Percentiles rank a stretch among this genome's conserved stretches.
phyloP scores from a whole-genome alignment of 2,888 invertebrate genomes.

The Incurvaria masculella region DNA sequence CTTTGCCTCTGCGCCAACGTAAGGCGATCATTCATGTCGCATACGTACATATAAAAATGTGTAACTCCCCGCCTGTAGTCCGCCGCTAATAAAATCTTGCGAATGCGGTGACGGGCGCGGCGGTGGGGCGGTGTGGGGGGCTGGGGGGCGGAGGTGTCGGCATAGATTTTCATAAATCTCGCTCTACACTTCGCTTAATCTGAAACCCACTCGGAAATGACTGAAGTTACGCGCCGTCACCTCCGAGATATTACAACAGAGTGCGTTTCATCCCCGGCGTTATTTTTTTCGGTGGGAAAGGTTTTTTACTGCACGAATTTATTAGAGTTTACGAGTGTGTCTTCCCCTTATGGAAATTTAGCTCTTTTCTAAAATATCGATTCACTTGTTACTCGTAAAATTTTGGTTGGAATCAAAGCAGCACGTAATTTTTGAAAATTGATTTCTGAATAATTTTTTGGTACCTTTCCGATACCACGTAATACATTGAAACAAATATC shows the following conservation, averaged over 20 bases:
- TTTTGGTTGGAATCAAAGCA: neutral
- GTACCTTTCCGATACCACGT: too few species aligned
- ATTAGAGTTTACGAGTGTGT: neutral
- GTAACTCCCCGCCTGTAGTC: neutral
- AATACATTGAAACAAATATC: too few species aligned
- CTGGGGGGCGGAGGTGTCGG: neutral
- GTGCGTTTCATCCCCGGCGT: neutral
- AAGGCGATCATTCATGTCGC: neutral
- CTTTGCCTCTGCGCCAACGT: constrained; percentile 6
- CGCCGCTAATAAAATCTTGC: neutral
- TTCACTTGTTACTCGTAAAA: neutral
- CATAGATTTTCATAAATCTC: neutral
- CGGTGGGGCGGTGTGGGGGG: neutral
- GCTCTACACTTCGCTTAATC: neutral
- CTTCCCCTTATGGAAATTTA: too few species aligned
- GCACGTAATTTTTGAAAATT: too few species aligned
- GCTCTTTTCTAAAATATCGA: neutral
- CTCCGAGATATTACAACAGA: neutral
- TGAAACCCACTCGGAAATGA: neutral
- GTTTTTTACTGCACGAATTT: neutral
- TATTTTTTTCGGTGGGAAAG: neutral
- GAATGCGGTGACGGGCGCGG: neutral
- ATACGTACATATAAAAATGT: neutral
- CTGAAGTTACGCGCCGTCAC: neutral
- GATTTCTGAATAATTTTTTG: too few species aligned